phyloP scores from a whole-genome alignment of 2,888 invertebrate species.

The Yponomeuta sedellus region DNA sequence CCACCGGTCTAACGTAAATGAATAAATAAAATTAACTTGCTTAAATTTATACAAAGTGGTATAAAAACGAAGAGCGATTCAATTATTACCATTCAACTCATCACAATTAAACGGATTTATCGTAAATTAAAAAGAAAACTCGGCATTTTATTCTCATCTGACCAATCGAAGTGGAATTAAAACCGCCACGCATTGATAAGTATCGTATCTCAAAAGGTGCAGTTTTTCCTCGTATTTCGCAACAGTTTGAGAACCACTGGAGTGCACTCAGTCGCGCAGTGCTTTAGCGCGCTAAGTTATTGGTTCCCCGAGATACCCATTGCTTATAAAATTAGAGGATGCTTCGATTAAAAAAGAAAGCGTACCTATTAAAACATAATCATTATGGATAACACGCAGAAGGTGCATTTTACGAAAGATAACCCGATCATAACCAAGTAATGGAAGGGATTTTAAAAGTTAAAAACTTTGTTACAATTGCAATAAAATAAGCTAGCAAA shows the following conservation, averaged over 20 bases:
- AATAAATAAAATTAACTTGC: too few species aligned
- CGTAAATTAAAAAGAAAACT: neutral
- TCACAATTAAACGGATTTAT: neutral
- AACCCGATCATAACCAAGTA: too few species aligned
- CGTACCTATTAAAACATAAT: neutral
- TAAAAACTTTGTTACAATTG: too few species aligned
- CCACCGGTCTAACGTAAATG: too few species aligned
- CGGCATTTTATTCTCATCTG: neutral
- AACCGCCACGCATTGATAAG: neutral
- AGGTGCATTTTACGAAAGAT: too few species aligned
- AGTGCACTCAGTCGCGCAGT: neutral
- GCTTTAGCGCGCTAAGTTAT: neutral
- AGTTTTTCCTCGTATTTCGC: neutral
- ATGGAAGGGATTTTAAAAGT: too few species aligned
- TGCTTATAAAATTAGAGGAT: neutral
- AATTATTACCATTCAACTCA: neutral
- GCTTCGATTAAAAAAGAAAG: neutral
- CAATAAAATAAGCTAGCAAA: too few species aligned
- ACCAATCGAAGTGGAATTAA: neutral
- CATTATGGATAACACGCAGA: too few species aligned
- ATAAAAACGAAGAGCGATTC: too few species aligned
- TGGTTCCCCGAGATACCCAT: neutral
- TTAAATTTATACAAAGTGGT: too few species aligned
- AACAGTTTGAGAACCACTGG: neutral
- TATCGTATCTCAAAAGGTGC: neutral